A percentile compares a stretch with the other conserved stretches of the same genome.
These are phyloP conservation scores for Podocnemis expansa DNA, from an alignment of 2,113 vertebrate species.

Conservation along the genomic window DNA sequence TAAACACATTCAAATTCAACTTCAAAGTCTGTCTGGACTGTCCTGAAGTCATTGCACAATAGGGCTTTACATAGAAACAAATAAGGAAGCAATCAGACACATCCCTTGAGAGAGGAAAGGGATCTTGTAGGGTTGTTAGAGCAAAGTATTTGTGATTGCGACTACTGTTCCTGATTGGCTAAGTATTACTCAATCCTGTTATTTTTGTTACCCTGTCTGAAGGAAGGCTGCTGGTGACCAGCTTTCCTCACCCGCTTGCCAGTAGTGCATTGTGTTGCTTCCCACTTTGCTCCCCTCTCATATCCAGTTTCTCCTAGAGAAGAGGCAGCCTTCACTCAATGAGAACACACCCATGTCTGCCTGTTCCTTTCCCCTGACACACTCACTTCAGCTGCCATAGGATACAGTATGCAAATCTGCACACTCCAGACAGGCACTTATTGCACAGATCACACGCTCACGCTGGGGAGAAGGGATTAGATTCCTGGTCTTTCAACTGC, in stretches of 20 bases:
- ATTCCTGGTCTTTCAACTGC: not conserved
- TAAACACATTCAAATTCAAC: conserved; percentile 77
- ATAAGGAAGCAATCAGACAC: conserved; percentile 44
- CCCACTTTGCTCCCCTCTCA: not conserved
- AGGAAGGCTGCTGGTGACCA: not conserved
- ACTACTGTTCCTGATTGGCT: conserved; percentile 17
- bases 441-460: not conserved
- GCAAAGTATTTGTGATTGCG: conserved; percentile 56
- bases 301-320: not conserved
- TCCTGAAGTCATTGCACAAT: not conserved
- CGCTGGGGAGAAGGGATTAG: not conserved
- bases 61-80: conserved; percentile 25
- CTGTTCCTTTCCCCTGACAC: not conserved
- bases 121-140: conserved; percentile 50
- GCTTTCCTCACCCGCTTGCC: fast-evolving
- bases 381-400: not conserved
- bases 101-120: conserved; percentile 36
- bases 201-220: not conserved
- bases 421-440: not conserved
- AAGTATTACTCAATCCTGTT: not conserved
- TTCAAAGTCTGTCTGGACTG: conserved; percentile 76
- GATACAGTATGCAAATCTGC: not conserved
- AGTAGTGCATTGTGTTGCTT: not conserved
- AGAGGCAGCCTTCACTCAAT: not conserved
- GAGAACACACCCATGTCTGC: not conserved